Percentiles rank a stretch among this genome's conserved stretches.
Conservation (phyloP, 2,888 invertebrate species). For the Rhopalosiphum nymphaeae region DNA sequence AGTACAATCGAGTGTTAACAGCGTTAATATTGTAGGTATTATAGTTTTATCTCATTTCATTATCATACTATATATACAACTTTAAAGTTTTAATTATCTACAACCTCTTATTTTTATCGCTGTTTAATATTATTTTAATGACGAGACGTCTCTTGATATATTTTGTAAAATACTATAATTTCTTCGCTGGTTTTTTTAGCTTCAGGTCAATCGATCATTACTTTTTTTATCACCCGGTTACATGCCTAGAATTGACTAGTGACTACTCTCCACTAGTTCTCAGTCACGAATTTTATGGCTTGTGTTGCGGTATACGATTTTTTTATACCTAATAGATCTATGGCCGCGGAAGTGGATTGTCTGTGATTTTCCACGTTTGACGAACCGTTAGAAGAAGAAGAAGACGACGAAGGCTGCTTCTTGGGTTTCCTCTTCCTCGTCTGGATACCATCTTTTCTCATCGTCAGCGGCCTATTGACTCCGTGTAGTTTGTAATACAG, state of each 20-base stretch:
- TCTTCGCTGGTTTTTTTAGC: not conserved
- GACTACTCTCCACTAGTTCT: not conserved
- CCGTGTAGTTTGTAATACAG: conserved; percentile 95
- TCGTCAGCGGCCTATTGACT: conserved; percentile 92
- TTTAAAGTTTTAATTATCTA: conserved; percentile 34
- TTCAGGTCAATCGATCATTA: not conserved
- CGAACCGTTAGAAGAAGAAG: conserved; percentile 52
- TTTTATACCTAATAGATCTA: conserved; percentile 41
- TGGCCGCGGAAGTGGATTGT: conserved; percentile 30
- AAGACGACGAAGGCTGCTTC: conserved; percentile 66
- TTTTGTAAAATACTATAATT: conserved; percentile 5
- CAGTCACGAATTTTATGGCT: not conserved
- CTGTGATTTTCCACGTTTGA: conserved; percentile 42
- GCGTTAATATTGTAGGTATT: conserved; percentile 2
- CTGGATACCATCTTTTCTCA: conserved; percentile 99
- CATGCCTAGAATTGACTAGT: not conserved
- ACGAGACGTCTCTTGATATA: conserved; percentile 1
- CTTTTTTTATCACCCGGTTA: not conserved
- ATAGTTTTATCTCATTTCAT: conserved; percentile 23
- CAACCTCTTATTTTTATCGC: conserved; percentile 15
- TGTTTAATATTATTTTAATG: conserved; percentile 12
- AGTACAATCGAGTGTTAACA: not conserved
- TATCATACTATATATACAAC: conserved; percentile 9
- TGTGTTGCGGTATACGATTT: not conserved
- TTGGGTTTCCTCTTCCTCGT: conserved; percentile 88